A percentile compares a stretch with the other conserved stretches of the same genome.
Conservation (phyloP, 2,113 vertebrate genomes). For the Lycaon pictus region DNA sequence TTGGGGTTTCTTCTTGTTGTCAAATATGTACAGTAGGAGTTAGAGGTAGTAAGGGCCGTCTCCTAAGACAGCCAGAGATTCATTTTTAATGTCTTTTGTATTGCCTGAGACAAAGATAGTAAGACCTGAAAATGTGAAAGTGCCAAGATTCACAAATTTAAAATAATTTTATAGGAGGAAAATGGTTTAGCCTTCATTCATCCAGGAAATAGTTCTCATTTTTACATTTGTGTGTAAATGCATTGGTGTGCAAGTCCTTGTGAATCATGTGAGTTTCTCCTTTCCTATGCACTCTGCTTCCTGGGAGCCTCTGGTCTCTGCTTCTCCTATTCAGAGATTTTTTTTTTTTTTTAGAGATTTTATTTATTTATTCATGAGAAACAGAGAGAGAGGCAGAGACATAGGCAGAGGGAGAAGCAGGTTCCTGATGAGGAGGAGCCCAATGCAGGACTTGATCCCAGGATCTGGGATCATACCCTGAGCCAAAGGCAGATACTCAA, state of each 20-base stretch:
- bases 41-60: background rate
- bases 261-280: background rate
- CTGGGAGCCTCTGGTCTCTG: background rate
- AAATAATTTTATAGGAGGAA: slow-evolving; percentile 50
- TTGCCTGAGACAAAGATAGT: slow-evolving; percentile 48
- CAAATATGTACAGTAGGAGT: background rate
- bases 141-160: slow-evolving; percentile 44
- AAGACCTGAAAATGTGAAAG: slow-evolving; percentile 41
- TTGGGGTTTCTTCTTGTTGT: background rate
- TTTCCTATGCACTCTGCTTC: background rate
- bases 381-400: too few relatives aligned
- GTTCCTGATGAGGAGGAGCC: too few relatives aligned
- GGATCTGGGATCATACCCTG: too few relatives aligned
- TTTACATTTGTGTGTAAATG: background rate
- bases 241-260: background rate
- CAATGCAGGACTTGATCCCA: too few relatives aligned
- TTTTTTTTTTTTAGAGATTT: too few relatives aligned
- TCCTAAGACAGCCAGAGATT: background rate
- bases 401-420: too few relatives aligned
- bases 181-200: slow-evolving; percentile 35
- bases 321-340: background rate
- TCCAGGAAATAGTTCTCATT: slow-evolving; percentile 47
- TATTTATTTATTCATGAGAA: too few relatives aligned
- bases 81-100: slow-evolving; percentile 41
- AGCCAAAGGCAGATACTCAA: too few relatives aligned